Base-by-base conservation (phyloP, 2,113 vertebrate species). In the Myxocyprinus asiaticus region DNA sequence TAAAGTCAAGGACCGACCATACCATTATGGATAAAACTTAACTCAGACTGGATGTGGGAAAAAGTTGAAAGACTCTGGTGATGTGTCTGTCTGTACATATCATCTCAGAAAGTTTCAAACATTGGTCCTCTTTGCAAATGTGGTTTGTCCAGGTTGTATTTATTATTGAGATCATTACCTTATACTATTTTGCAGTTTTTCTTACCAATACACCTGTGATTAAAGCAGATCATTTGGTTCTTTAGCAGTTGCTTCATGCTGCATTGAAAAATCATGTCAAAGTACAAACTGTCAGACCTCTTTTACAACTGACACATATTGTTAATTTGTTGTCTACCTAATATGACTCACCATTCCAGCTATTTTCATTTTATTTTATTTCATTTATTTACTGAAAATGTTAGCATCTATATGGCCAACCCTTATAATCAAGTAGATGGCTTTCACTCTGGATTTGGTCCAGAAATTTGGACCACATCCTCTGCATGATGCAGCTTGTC, bases 381-480 rank as follows among this genome's bases (percentile, higher is more conserved):
- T n/a, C 11, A 45, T 9, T 59, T 43, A 56, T 70, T 44, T 58
- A 15, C 9, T 55, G 5, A 14, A 55, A 55, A 55, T 56, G 43
- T 10, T 5, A 44, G 50, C 22, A 70, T 7, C 12, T 4, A 14
- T 3, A 71, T 44, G 12, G n/a, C 4, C 1, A n/a, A 56, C 0
- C 42, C 4, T 5, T n/a, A 44, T 43, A 56, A 17, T 71, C 33
- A n/a, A 43, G 8, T 14, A 70, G 9, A 33, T 33, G 22, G 22
- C 22, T 33, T 33, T 33, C 22, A 33, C 22, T 3, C 22, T 3
- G 3, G 22, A 33, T 33, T 33, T 33, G 22, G 8, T 58, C 68
- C 53, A 45, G 58, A 64, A 15, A 67, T 70, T 0, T 66, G 81
- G 82, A 73, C 86, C 87, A 88, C 86, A 88, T 89, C 85, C 86